phyloP scores from a whole-genome alignment of 2,797 vertebrate genomes.

The Oreochromis mossambicus region DNA sequence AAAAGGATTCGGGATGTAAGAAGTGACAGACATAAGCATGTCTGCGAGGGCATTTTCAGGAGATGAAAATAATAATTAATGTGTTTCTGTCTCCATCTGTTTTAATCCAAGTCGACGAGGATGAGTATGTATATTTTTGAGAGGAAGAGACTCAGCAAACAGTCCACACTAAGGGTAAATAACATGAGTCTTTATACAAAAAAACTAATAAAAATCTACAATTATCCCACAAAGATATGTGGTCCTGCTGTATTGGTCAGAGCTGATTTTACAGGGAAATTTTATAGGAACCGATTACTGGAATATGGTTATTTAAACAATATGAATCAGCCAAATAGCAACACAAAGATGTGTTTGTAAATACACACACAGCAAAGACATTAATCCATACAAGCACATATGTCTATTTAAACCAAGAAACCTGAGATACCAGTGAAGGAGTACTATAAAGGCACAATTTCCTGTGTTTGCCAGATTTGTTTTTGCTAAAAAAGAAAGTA shows the following conservation, averaged over 20 bases:
- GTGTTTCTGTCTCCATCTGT: background rate
- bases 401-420: slow-evolving; percentile 42
- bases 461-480: slow-evolving; percentile 60
- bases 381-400: background rate
- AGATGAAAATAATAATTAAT: background rate
- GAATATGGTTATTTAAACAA: slow-evolving; percentile 1
- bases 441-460: slow-evolving; percentile 67
- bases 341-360: background rate
- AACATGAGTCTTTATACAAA: rapidly evolving
- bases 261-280: background rate
- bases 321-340: slow-evolving; percentile 32
- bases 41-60: background rate
- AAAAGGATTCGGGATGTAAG: background rate
- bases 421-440: slow-evolving; percentile 59
- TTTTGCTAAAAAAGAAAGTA: slow-evolving; percentile 33
- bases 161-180: background rate
- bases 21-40: background rate
- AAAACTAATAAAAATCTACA: background rate
- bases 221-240: background rate
- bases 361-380: background rate
- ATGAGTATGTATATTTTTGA: background rate
- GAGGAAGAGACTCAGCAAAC: background rate
- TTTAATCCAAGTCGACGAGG: background rate
- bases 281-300: slow-evolving; percentile 7
- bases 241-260: background rate